Evolutionary conservation across 2,888 invertebrate species (phyloP), one percentile per base, ranked within the genome.

Genomic region (Tholera decimalis): DNA sequence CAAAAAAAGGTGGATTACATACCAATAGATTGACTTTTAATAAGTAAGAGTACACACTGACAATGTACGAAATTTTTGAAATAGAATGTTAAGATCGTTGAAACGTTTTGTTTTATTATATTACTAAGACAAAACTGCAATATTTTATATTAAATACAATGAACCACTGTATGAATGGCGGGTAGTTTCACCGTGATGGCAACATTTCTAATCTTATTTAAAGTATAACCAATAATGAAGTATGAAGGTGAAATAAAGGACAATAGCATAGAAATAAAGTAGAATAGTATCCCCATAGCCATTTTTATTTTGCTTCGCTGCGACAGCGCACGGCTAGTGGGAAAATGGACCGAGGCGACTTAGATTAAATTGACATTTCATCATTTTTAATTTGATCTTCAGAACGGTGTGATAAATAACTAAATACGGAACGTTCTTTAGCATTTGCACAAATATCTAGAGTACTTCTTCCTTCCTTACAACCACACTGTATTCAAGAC

Each of bases 151-250:
- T 28, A 28, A 47, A n/a, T 4, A 9, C 18, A 39, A 28, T 44
- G 18, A 51, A 41, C 33, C 20, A 43, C 65, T 65, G 66, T 59
- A 71, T 71, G 54, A 54, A 59, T 46, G 9, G 63, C 39, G n/a
- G 24, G n/a, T 50, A n/a, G 24, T 28, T 26, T 35, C 3, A 26
- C 15, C 30, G n/a, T 11, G 24, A 28, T 41, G 28, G 9, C 33
- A 37, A 44, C 6, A 24, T 20, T 26, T 35, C 6, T 28, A 8
- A 15, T 43, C 9, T 26, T 22, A 15, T 9, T 43, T 28, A 22
- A 41, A 47, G 28, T 39, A 35, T 22, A 61, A 30, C 15, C 7
- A 54, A 69, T 56, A 56, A n/a, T n/a, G n/a, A n/a, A 65, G 8
- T 63, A 60, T 44, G 26, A 63, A 51, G n/a, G 18, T 18, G 2